Conservation (phyloP, 2,113 vertebrate species). For the Chitala chitala region DNA sequence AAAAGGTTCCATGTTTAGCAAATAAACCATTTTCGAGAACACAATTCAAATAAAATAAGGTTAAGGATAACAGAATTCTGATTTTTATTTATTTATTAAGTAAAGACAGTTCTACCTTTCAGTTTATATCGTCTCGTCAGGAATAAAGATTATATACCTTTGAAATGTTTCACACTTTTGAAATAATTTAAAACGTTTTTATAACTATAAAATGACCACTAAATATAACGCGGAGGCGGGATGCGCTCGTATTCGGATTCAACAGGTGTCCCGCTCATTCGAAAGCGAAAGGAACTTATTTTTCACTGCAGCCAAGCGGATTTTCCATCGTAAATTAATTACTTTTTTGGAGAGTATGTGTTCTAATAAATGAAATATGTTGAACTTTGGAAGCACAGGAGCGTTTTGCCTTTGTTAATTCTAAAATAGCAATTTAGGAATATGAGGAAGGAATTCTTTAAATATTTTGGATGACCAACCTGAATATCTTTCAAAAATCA, state of each 20-base stretch:
- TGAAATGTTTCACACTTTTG: neutral
- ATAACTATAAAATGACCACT: neutral
- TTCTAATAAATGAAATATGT: neutral
- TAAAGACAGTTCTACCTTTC: neutral
- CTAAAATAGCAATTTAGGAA: conserved; percentile 19
- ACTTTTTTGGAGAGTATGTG: neutral
- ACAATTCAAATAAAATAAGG: no score
- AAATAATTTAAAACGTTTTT: conserved; percentile 2
- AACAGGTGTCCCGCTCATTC: conserved; percentile 32
- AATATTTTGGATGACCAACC: neutral
- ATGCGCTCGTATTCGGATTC: conserved; percentile 11
- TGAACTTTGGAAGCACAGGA: neutral
- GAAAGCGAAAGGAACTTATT: conserved; percentile 23
- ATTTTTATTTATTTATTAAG: neutral
- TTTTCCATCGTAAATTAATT: neutral
- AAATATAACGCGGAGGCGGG: conserved; percentile 10
- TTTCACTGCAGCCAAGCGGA: neutral
- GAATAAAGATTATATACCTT: neutral
- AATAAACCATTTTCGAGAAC: no score
- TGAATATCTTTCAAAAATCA: neutral
- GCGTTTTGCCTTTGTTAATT: neutral
- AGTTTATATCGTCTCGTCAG: neutral
- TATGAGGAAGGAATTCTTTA: conserved; percentile 24
- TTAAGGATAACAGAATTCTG: neutral
- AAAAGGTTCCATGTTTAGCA: no score